A percentile compares a stretch with the other conserved stretches of the same genome.
Conservation (phyloP, 2,888 invertebrate species). For the Metacarcinus magister region DNA sequence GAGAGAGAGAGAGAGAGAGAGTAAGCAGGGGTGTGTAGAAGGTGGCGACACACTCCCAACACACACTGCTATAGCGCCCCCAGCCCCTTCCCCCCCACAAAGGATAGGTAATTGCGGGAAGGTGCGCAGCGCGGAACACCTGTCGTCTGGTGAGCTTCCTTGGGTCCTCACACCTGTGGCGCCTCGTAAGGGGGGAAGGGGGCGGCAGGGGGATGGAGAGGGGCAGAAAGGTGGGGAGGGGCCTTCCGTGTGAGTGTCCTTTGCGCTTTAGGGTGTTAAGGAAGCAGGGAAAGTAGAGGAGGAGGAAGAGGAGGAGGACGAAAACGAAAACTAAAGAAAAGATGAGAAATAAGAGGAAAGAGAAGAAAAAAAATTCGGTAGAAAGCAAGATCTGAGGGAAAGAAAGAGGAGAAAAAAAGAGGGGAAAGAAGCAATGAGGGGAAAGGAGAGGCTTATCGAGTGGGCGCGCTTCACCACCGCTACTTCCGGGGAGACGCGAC, state of each 20-base stretch:
- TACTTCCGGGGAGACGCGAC: neutral
- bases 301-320: too few relatives aligned
- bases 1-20: neutral
- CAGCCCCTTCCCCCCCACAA: neutral
- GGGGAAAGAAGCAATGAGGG: neutral
- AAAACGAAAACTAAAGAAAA: neutral
- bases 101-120: constrained; percentile 13
- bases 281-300: neutral
- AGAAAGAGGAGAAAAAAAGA: neutral
- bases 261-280: neutral
- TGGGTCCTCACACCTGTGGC: constrained; percentile 38
- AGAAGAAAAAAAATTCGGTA: neutral
- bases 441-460: neutral
- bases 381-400: neutral
- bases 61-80: neutral
- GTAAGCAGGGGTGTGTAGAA: neutral
- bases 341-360: neutral
- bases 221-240: too few relatives aligned
- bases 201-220: neutral
- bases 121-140: constrained; percentile 8
- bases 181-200: neutral
- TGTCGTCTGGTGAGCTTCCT: constrained; percentile 16
- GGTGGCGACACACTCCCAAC: neutral
- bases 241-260: neutral
- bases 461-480: neutral